Evolutionary conservation across 2,797 vertebrate genomes (phyloP), one percentile per base, ranked within the genome.

Genomic region (Erpetoichthys calabaricus): DNA sequence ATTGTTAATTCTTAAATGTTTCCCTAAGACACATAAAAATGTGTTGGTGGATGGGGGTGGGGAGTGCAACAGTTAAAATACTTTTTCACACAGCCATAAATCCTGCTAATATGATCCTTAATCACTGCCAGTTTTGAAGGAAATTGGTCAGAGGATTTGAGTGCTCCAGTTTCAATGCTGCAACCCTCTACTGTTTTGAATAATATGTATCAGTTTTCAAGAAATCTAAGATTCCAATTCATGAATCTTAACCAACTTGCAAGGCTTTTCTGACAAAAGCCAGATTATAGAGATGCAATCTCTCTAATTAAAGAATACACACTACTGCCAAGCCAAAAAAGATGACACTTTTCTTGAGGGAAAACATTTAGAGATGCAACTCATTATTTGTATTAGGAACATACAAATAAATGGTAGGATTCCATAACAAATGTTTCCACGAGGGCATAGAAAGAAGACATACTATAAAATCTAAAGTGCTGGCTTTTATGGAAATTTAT

Each of bases 151-250:
- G 41, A 42, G 53, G 53, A 54, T 54, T 54, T 54, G 53, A 42
- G 53, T n/a, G 53, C 41, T 54, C 53, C 41, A 7, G 53, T 54
- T 54, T 54, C 53, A 54, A 7, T 7, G 41, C 53, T 3, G 53
- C 44, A 43, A 42, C 4, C 53, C 53, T 25, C 41, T 43, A 54
- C 4, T 7, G 41, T 7, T 54, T 54, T 54, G 41, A 54, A 54
- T 54, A 54, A 54, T 44, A 54, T 54, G 53, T 54, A 54, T 54
- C 53, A 6, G 53, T 54, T 54, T 54, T 54, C 53, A 42, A 54
- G 53, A 54, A 54, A 54, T 41, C 51, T 53, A 53, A 53, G 51
- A 53, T 53, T 54, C 53, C 4, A 44, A 54, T 54, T 42, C 41
- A 41, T 54, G 53, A 54, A 54, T 54, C 53, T 54, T 42, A 54